Base-by-base conservation (phyloP, 2,113 vertebrate species). In the Cheilinus undulatus region DNA sequence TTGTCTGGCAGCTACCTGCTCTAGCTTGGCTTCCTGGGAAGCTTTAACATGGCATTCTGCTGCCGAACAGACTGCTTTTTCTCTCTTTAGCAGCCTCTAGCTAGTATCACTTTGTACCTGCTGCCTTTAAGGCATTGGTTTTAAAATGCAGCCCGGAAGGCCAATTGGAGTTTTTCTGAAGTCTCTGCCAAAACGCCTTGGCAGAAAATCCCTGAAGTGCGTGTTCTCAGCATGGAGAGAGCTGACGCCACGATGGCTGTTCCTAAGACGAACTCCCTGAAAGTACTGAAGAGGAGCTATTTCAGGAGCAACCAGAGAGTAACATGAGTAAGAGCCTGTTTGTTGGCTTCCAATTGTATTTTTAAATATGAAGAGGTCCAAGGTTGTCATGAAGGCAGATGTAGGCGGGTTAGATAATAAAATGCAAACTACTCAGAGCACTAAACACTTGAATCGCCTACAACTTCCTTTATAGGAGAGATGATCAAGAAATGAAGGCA, bases 1-100 rank as follows among this genome's bases (percentile, higher is more conserved):
- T 62, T 71, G 79, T 83, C 82, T 86, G 78, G 79, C 79, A 85
- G 69, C 66, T 40, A 67, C 51, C 52, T 69, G 19, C 40, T 66
- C 52, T 42, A 38, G 48, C 70, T 61, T 23, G 57, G 76, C 78
- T 86, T 71, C 23, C 69, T 70, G 69, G 52, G 74, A 70, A 38
- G 46, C 59, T 54, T n/a, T 48, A 49, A 60, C 54, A 56, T 77
- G n/a, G 69, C 54, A 56, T 36, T 63, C 49, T 74, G 70, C 67
- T 67, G 56, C 73, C 54, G 3, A 54, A 79, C 61, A 72, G 48
- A 61, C 63, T 30, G 68, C 30, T 52, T 62, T 56, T 68, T 32
- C 11, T 34, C 32, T 71, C 60, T 42, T 69, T 34, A 57, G 26
- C 57, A 62, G 60, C 51, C 30, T 63, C 45, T 27, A 63, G 76